Evolutionary conservation across 2,113 vertebrate genomes (phyloP).

Genomic region (Fulmarus glacialis): DNA sequence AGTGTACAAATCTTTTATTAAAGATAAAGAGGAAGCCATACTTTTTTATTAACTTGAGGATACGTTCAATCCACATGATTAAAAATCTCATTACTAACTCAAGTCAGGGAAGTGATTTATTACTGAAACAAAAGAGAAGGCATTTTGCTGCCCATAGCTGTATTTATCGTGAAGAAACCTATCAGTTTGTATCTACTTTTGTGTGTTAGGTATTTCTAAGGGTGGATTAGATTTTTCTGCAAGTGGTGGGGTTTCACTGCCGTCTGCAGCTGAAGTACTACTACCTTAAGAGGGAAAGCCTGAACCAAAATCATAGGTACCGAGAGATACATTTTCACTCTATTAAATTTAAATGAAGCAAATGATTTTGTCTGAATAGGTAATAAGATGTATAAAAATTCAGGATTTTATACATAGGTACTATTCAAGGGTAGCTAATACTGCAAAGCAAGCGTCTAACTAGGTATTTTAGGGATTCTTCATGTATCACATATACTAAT

Average conservation of each 20-base stretch:
- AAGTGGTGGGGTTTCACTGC: not conserved
- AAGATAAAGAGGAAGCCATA: slow-evolving; percentile 77
- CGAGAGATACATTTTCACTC: not conserved
- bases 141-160: slow-evolving; percentile 62
- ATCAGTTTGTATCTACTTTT: slow-evolving; percentile 44
- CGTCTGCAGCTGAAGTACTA: slow-evolving; percentile 15
- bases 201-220: slow-evolving; percentile 59
- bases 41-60: slow-evolving; percentile 78
- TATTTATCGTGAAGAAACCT: slow-evolving; percentile 45
- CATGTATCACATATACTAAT: not conserved
- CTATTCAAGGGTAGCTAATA: not conserved
- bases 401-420: not conserved
- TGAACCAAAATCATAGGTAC: not conserved
- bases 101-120: slow-evolving; percentile 72
- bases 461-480: not conserved
- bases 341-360: not conserved
- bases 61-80: slow-evolving; percentile 76
- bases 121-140: slow-evolving; percentile 60
- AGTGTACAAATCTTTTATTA: slow-evolving; percentile 83
- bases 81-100: slow-evolving; percentile 79
- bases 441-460: not conserved
- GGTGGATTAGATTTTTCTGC: slow-evolving; percentile 46
- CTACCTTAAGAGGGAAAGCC: slow-evolving; percentile 57
- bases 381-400: not conserved
- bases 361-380: not conserved